Evolutionary conservation across 2,888 invertebrate species (phyloP), one percentile per base, ranked within the genome.

Genomic region (Hypomecis punctinalis): DNA sequence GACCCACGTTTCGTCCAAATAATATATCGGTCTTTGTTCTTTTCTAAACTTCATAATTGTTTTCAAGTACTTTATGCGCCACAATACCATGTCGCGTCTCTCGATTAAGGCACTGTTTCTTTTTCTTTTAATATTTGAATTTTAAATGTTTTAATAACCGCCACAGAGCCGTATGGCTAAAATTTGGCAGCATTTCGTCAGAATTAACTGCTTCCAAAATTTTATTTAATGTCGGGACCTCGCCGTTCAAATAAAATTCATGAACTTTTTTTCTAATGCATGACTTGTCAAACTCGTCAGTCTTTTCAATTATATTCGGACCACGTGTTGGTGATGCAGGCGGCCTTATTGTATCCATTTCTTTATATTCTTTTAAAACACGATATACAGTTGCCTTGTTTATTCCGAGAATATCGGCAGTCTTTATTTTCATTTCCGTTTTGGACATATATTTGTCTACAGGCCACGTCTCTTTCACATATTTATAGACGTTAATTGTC

Each of bases 21-120:
- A n/a, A n/a, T n/a, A n/a, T n/a, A n/a, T n/a, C n/a, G n/a, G n/a
- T 54, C 69, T 57, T 52, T 60, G 39, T 58, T 66, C 53, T 39
- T 58, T 37, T 58, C 65, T 55, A 57, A 57, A 61, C 37, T 52
- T 51, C 45, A 60, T 59, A 9, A 61, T 54, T 5, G 7, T 11
- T 54, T 5, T 6, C 10, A 60, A 33, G 23, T 60, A 53, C 9
- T 39, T 37, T 33, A 52, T 52, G 35, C 37, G 53, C 60, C 60
- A 60, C 40, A 63, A 39, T 52, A 13, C 40, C 36, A 63, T 66
- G 35, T 54, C 42, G n/a, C 43, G 9, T 6, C 58, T 7, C 35
- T 58, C 51, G 11, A 58, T 58, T 23, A 58, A 13, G 11, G 33
- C 23, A 43, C 49, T 58, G 33, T 59, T 42, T 0, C 43, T 33